Evolutionary conservation across 2,113 vertebrate genomes (phyloP).

Genomic region (Delphinus delphis): DNA sequence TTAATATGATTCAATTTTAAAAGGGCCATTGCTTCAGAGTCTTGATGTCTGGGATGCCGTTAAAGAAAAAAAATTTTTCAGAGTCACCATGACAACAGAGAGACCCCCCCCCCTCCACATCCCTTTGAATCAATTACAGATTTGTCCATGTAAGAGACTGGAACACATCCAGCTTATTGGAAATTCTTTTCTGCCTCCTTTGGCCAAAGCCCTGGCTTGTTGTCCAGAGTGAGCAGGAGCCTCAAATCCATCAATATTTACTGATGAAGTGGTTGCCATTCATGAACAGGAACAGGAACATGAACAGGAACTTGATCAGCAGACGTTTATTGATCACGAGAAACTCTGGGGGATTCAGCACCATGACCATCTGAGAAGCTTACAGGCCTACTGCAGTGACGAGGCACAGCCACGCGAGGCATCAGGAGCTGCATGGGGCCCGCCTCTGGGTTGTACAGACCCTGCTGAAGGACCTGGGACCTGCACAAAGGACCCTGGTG

Average conservation of each 20-base stretch:
- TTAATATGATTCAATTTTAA: constrained; percentile 69
- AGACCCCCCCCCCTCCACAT: background rate
- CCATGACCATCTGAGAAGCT: background rate
- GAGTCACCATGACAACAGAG: constrained; percentile 63
- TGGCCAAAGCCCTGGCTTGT: constrained; percentile 34
- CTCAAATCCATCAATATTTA: constrained; percentile 48
- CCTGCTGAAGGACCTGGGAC: background rate
- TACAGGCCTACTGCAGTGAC: background rate
- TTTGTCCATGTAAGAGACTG: background rate
- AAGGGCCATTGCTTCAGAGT: constrained; percentile 71
- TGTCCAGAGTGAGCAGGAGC: background rate
- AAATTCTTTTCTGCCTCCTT: constrained; percentile 22
- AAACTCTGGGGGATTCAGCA: background rate
- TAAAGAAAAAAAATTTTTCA: constrained; percentile 1
- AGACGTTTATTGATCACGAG: constrained; percentile 10
- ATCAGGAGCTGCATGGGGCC: background rate
- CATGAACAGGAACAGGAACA: constrained; percentile 63
- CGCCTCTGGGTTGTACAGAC: background rate
- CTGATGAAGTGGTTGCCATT: background rate
- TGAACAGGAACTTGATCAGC: constrained; percentile 44
- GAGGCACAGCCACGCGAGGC: background rate
- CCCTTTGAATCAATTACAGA: constrained; percentile 40
- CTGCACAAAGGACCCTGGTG: background rate
- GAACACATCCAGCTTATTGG: background rate
- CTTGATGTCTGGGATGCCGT: constrained; percentile 65